Conservation (phyloP, 2,888 invertebrate species). For the Chirona hameri region DNA sequence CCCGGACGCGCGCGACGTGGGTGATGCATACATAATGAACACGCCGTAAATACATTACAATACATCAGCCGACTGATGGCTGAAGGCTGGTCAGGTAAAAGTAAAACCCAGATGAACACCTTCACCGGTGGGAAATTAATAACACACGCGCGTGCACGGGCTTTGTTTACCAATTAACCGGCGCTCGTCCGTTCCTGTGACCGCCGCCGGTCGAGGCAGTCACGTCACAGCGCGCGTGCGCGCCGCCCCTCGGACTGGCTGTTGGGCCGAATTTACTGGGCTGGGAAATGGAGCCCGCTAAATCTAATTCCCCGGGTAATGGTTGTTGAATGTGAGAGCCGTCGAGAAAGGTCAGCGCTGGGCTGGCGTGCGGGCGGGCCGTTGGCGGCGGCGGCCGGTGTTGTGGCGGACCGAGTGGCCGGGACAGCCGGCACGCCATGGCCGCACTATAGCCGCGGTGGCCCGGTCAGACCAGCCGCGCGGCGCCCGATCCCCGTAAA, state of each 20-base stretch:
- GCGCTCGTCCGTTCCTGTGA: background rate
- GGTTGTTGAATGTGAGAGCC: conserved; percentile 23
- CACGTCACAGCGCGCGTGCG: background rate
- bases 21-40: conserved; percentile 26
- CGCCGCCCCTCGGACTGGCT: background rate
- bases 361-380: background rate
- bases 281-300: conserved; percentile 25
- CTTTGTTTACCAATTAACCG: conserved; percentile 23
- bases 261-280: background rate
- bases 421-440: background rate
- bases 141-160: background rate
- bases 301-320: conserved; percentile 23
- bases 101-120: conserved; percentile 25
- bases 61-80: conserved; percentile 24
- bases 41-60: conserved; percentile 8
- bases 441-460: background rate
- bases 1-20: background rate
- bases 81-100: background rate
- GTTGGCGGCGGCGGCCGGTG: background rate
- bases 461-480: background rate
- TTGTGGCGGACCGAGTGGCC: background rate
- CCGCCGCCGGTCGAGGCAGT: background rate
- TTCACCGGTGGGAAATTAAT: background rate
- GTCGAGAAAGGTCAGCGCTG: background rate
- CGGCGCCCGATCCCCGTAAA: background rate